Conservation (phyloP, 2,888 invertebrate genomes). For the Nomada fabriciana region DNA sequence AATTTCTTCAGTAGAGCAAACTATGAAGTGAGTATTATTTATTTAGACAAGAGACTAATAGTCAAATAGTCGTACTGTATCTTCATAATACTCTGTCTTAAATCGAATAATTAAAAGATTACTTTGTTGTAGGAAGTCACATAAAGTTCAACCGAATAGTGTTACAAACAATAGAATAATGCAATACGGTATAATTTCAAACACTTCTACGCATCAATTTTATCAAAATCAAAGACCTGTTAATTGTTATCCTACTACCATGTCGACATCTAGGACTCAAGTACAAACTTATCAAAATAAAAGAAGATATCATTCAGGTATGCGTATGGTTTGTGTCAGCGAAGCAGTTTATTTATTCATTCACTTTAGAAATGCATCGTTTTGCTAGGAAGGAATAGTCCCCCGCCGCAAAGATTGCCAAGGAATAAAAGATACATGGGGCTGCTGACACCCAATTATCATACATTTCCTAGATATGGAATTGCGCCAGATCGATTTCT, state of each 20-base stretch:
- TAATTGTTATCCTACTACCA: constrained; percentile 69
- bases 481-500: constrained; percentile 89
- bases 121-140: constrained; percentile 71
- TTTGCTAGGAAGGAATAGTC: constrained; percentile 77
- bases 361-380: constrained; percentile 3
- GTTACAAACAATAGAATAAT: constrained; percentile 59
- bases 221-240: constrained; percentile 75
- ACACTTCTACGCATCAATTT: constrained; percentile 75
- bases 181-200: constrained; percentile 71
- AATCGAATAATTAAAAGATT: not conserved
- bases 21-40: constrained; percentile 75
- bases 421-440: constrained; percentile 77
- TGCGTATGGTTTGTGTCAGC: constrained; percentile 8
- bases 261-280: constrained; percentile 72
- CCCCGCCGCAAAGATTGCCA: constrained; percentile 75
- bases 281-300: constrained; percentile 81
- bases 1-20: constrained; percentile 77
- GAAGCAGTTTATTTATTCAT: not conserved
- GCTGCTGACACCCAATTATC: constrained; percentile 70
- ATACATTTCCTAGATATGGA: constrained; percentile 69
- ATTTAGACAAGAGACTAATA: not conserved
- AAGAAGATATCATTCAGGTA: constrained; percentile 80
- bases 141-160: constrained; percentile 66
- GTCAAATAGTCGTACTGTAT: not conserved
- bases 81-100: not conserved